Conservation (phyloP, 2,797 vertebrate species). For the Emys orbicularis region DNA sequence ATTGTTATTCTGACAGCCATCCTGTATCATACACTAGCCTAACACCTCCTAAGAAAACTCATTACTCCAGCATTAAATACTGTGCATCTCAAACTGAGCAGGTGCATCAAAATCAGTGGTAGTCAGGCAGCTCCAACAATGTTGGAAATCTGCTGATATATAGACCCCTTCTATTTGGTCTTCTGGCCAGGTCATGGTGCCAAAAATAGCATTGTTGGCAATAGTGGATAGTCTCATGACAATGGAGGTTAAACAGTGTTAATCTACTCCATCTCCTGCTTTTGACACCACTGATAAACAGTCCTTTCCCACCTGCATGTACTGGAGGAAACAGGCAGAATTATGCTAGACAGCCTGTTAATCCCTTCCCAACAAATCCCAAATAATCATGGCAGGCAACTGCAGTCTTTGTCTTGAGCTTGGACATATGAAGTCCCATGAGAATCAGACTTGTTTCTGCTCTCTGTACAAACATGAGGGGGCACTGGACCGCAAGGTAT, state of each 20-base stretch:
- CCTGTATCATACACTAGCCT: conserved; percentile 11
- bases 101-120: neutral
- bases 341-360: neutral
- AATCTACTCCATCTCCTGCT: neutral
- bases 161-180: neutral
- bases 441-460: neutral
- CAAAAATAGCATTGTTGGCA: neutral
- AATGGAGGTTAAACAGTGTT: neutral
- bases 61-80: too few relatives aligned
- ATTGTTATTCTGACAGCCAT: conserved; percentile 21
- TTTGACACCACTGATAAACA: neutral
- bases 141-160: conserved; percentile 2
- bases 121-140: conserved; percentile 1
- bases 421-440: neutral
- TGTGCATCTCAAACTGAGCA: neutral
- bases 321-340: neutral
- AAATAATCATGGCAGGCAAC: neutral
- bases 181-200: neutral
- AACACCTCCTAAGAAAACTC: neutral
- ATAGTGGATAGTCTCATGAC: neutral
- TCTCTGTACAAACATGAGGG: neutral
- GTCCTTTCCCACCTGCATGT: neutral
- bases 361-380: neutral
- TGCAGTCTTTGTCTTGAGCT: neutral
- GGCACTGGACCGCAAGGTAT: neutral